Conservation (phyloP, 2,797 vertebrate species). For the Pachyuromys duprasi region DNA sequence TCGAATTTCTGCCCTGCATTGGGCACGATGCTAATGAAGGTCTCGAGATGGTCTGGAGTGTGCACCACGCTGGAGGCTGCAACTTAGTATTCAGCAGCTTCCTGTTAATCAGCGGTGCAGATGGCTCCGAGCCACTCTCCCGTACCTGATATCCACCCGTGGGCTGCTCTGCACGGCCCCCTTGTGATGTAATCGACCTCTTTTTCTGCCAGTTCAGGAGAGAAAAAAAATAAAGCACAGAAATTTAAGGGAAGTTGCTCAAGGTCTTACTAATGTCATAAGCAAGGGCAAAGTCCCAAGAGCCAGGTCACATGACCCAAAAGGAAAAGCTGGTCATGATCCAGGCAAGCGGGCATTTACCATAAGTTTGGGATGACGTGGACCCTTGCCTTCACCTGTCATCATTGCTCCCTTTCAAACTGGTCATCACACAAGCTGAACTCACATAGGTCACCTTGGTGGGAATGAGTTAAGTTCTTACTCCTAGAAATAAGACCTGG, state of each 20-base stretch:
- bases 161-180: neutral
- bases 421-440: neutral
- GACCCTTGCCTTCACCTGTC: neutral
- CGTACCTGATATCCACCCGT: neutral
- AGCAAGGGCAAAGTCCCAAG: neutral
- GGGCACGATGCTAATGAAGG: slow-evolving; percentile 44
- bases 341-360: neutral
- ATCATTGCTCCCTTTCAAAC: neutral
- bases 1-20: slow-evolving; percentile 44
- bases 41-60: slow-evolving; percentile 51
- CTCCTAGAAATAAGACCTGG: neutral
- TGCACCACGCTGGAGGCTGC: slow-evolving; percentile 6
- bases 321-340: neutral
- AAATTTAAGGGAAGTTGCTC: slow-evolving; percentile 17
- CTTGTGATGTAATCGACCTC: neutral
- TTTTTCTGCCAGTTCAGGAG: neutral
- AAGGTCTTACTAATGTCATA: slow-evolving; percentile 20
- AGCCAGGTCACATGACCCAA: neutral
- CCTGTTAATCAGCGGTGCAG: slow-evolving; percentile 32
- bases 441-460: neutral
- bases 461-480: neutral
- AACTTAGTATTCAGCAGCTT: slow-evolving; percentile 61
- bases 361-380: neutral
- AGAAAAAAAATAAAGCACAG: slow-evolving; percentile 36
- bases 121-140: slow-evolving; percentile 51